These are phyloP conservation scores for Emydoidea blandingii DNA, from an alignment of 2,797 vertebrate species.

Conservation along the genomic window DNA sequence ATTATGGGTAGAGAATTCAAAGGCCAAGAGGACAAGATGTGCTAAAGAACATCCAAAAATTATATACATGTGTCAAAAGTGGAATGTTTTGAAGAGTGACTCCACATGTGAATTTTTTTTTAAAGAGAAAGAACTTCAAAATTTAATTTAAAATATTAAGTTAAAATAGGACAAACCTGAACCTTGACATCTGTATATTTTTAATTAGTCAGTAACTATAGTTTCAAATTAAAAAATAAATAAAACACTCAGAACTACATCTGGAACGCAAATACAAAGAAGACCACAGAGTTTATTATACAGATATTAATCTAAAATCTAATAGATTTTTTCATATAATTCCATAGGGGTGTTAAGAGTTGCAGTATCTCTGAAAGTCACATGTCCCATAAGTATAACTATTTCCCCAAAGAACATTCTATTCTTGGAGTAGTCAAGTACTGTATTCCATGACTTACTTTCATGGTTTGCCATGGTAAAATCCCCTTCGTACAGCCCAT, in stretches of 20 bases:
- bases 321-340: neutral
- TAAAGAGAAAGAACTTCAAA: neutral
- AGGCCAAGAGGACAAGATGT: neutral
- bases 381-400: neutral
- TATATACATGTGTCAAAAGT: neutral
- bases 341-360: accelerated
- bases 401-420: neutral
- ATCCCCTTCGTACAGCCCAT: conserved; percentile 97
- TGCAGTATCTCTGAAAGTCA: neutral
- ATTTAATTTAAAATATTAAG: neutral
- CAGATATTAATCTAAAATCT: neutral
- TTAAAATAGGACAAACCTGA: neutral
- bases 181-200: neutral
- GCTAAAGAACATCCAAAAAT: neutral
- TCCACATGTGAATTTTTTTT: neutral
- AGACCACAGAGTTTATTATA: neutral
- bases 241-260: neutral
- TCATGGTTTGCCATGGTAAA: conserved; percentile 96
- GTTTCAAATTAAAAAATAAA: neutral
- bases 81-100: neutral
- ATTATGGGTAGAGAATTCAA: neutral
- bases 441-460: conserved; percentile 85
- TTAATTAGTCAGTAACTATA: neutral
- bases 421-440: accelerated
- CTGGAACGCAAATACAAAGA: neutral